Conservation (phyloP, 2,797 vertebrate genomes). For the Chelon labrosus region DNA sequence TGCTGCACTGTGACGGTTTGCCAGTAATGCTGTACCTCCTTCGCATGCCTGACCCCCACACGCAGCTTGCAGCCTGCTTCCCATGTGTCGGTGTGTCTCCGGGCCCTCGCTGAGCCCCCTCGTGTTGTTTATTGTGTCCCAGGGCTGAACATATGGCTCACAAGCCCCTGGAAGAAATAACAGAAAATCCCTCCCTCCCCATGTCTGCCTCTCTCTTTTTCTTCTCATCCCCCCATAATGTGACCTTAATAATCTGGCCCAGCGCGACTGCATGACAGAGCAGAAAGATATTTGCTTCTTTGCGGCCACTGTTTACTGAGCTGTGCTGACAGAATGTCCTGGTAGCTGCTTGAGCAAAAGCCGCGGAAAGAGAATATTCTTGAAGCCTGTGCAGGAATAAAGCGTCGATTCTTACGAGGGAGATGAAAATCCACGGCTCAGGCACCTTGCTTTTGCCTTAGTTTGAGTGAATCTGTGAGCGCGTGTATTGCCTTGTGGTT, state of each 20-base stretch:
- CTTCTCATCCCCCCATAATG: slow-evolving; percentile 61
- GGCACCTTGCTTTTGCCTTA: slow-evolving; percentile 15
- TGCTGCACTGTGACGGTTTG: slow-evolving; percentile 9
- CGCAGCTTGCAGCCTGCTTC: slow-evolving; percentile 49
- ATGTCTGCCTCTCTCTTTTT: slow-evolving; percentile 32
- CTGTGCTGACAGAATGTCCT: slow-evolving; percentile 44
- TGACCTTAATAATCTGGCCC: slow-evolving; percentile 71
- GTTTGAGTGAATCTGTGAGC: not conserved
- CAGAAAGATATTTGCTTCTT: slow-evolving; percentile 44
- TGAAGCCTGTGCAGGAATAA: slow-evolving; percentile 27
- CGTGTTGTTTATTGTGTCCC: slow-evolving; percentile 63
- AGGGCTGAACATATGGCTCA: slow-evolving; percentile 74
- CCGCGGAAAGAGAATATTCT: slow-evolving; percentile 5
- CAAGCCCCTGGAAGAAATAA: slow-evolving; percentile 64
- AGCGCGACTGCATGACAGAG: slow-evolving; percentile 53
- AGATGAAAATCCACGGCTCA: slow-evolving; percentile 24
- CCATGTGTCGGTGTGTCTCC: slow-evolving; percentile 48
- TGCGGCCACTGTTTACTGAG: slow-evolving; percentile 29
- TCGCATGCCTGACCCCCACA: slow-evolving; percentile 30
- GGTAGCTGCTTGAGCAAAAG: slow-evolving; percentile 20
- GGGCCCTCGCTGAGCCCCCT: slow-evolving; percentile 50
- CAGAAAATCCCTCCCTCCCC: slow-evolving; percentile 56
- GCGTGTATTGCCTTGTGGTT: slow-evolving; percentile 1
- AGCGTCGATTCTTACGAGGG: slow-evolving; percentile 22
- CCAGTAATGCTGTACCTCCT: slow-evolving; percentile 18